These are phyloP conservation scores for human DNA, from an alignment of 2,113 vertebrate species.

Conservation along the genomic window GRCh38 chr9:109730001-109730500, in stretches of 20 bases:
- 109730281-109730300: conserved; percentile 19
- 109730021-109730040: not conserved
- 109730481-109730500: conserved; percentile 42
- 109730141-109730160: not conserved
- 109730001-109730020: conserved; percentile 19
- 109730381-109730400: conserved; percentile 48
- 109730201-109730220: not conserved
- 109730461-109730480: conserved; percentile 46
- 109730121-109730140: not conserved
- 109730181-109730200: not conserved
- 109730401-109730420: not conserved
- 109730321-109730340: conserved; percentile 27
- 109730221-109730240: not conserved
- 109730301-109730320: not conserved
- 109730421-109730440: conserved; percentile 56
- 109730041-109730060: not conserved
- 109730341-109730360: not conserved
- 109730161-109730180: not conserved
- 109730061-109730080: not conserved
- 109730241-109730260: not conserved
- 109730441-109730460: conserved; percentile 29
- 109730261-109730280: conserved; percentile 30
- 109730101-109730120: not conserved
- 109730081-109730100: not conserved
- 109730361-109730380: not conserved